Evolutionary conservation across 2,113 vertebrate genomes (phyloP), one percentile per base, ranked within the genome.

Genomic region (Danionella cerebrum): DNA sequence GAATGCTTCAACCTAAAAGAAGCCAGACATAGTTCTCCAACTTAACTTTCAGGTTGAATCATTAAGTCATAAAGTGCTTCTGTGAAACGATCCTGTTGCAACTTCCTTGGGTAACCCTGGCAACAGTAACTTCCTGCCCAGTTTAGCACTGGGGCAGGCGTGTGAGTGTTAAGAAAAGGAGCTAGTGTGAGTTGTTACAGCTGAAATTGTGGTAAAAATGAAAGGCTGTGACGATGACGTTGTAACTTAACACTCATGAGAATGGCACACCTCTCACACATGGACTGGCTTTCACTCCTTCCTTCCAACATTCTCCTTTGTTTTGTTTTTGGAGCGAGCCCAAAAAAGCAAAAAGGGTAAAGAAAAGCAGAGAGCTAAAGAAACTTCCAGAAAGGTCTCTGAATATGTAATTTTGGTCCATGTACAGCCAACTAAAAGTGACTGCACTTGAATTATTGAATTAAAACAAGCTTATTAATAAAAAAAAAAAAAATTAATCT

Each of bases 241-340:
- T 52, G 69, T 62, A 24, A 75, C 27, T 29, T 18, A 64, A 79
- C 69, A 77, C 48, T 50, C 72, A 70, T 77, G 78, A 29, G 74
- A 79, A 67, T 38, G 1, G 1, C 19, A 19, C 39, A 51, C 52
- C 38, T 42, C 33, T 6, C 52, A n/a, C 11, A 39, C 27, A 53
- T 31, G 13, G 44, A 54, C 16, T 14, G 16, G 6, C 11, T 45
- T 36, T 36, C 29, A 14, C 39, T 51, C 53, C 33, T 35, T 18
- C 51, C 52, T 13, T 36, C 18, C 31, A 50, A 3, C 11, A 16
- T 27, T 42, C 21, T 21, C 47, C n/a, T 36, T 4, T 27, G 13
- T 39, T 31, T 25, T 19, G 25, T 33, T 38, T 38, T 38, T 51
- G 35, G 21, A 38, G 19, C 14, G 12, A 11, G 36, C 35, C 35